Base-by-base conservation (phyloP, 2,888 invertebrate species). In the Dendrolimus pini region DNA sequence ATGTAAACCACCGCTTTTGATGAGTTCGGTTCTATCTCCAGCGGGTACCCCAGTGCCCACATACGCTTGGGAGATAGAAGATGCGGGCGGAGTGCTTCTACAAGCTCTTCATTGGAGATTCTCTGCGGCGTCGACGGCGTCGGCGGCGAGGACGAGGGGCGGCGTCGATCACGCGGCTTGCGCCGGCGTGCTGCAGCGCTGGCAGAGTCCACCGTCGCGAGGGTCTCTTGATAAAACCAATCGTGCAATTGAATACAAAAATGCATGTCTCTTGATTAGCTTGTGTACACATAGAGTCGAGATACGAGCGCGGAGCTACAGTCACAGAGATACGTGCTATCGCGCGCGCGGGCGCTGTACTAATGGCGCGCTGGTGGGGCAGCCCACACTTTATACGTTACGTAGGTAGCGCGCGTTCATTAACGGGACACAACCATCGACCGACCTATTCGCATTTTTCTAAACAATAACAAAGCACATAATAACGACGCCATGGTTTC, bases 41-140 rank as follows among this genome's bases (percentile, higher is more conserved):
- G 85, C 0, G 96, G 96, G 72, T 94, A 96, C 1, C 96, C 96
- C 63, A 94, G 89, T 10, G 92, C 91, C 66, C 93, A 88, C 80
- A 95, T 86, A 61, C 94, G 91, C 65, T 93, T 92, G 8, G 89
- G 88, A 41, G 92, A 91, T 56, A 96, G 87, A 18, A 94, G 74
- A 79, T 95, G 94, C 59, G 92, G 91, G 1, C 91, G 91, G 55
- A 96, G 82, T 54, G 93, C 89, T 56, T 86, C 81, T 54, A 85
- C 91, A 68, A 96, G 75, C 62, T 92, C 90, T 18, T 82, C 82
- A 68, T 94, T 93, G 55, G 93, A 91, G 68, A 87, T 87, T 80
- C 85, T 93, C 76, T 90, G 84, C 74, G 91, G 82, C 77, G 85
- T 73, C 78, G 82, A 78, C 82, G 83, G 82, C 77, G 85, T 75